Conservation (phyloP, 1,140 invertebrate genomes). For the Penaeus chinensis region DNA sequence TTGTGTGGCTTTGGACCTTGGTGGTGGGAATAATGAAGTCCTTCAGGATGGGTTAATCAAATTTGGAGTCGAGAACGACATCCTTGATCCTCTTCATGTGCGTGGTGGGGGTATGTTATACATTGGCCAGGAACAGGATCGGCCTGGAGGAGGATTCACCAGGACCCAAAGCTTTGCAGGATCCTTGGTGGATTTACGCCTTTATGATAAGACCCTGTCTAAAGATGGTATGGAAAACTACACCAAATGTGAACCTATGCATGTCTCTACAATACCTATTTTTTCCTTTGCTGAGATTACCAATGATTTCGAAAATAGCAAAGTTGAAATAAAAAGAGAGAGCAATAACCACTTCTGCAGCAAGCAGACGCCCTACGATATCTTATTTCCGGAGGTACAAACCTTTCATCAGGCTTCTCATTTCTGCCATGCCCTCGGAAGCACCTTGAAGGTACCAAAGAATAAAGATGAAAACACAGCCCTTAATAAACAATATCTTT, state of each 20-base stretch:
- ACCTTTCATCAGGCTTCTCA: conserved; percentile 23
- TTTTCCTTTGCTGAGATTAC: conserved; percentile 40
- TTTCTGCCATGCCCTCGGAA: conserved; percentile 30
- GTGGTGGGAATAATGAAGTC: background rate
- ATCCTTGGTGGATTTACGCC: conserved; percentile 19
- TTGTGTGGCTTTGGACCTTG: conserved; percentile 31
- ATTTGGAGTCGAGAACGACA: background rate
- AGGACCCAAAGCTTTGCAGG: conserved; percentile 38
- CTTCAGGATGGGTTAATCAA: conserved; percentile 36
- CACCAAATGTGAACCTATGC: background rate
- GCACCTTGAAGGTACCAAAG: conserved; percentile 16
- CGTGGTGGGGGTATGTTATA: conserved; percentile 21
- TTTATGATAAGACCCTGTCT: conserved; percentile 15
- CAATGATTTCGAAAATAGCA: conserved; percentile 24
- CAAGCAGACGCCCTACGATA: background rate
- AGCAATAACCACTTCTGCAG: background rate
- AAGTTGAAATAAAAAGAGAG: conserved; percentile 12
- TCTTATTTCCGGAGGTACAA: conserved; percentile 36
- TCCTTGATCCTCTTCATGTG: background rate
- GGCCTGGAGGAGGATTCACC: conserved; percentile 46
- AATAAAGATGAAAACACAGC: conserved; percentile 26
- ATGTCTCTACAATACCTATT: background rate
- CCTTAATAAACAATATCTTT: background rate
- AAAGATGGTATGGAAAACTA: conserved; percentile 4
- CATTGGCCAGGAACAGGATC: conserved; percentile 46